Conservation (phyloP, 2,797 vertebrate genomes). For the Fundulus diaphanus region DNA sequence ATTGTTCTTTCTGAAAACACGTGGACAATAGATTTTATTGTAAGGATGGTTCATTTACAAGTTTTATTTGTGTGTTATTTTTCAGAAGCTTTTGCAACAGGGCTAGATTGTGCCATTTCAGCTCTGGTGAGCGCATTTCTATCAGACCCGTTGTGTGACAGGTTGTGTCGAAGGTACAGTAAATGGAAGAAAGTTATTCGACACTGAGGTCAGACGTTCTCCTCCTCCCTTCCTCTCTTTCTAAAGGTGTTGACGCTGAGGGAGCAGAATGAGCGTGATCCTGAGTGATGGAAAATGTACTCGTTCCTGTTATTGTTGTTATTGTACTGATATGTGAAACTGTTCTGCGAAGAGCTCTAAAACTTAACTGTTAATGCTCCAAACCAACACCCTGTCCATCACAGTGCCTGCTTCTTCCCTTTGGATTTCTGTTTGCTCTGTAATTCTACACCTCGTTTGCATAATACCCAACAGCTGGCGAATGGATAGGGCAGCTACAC, state of each 20-base stretch:
- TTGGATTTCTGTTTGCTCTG: conserved; percentile 78
- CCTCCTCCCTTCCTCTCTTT: conserved; percentile 23
- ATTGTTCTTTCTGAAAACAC: neutral
- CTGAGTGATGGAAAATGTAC: conserved; percentile 22
- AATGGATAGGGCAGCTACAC: conserved; percentile 70
- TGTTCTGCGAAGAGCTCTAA: conserved; percentile 19
- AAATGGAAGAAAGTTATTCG: conserved; percentile 49
- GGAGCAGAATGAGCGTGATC: conserved; percentile 6
- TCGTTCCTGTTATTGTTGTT: conserved; percentile 9
- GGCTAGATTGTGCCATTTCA: neutral
- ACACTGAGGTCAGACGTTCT: conserved; percentile 50
- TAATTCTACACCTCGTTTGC: conserved; percentile 80
- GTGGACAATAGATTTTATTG: neutral
- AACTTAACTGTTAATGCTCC: conserved; percentile 35
- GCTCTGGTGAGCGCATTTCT: neutral
- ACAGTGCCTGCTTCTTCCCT: conserved; percentile 57
- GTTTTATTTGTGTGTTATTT: neutral
- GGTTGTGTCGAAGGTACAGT: conserved; percentile 29
- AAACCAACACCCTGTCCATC: conserved; percentile 10
- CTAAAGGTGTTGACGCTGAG: conserved; percentile 1
- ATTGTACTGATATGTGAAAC: conserved; percentile 15
- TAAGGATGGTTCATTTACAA: neutral
- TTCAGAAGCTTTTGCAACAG: neutral
- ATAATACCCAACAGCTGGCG: conserved; percentile 78
- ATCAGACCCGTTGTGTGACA: conserved; percentile 27